A percentile compares a stretch with the other conserved stretches of the same genome.
Conservation (phyloP, 2,113 vertebrate species). For the Odontophorus gujanensis region DNA sequence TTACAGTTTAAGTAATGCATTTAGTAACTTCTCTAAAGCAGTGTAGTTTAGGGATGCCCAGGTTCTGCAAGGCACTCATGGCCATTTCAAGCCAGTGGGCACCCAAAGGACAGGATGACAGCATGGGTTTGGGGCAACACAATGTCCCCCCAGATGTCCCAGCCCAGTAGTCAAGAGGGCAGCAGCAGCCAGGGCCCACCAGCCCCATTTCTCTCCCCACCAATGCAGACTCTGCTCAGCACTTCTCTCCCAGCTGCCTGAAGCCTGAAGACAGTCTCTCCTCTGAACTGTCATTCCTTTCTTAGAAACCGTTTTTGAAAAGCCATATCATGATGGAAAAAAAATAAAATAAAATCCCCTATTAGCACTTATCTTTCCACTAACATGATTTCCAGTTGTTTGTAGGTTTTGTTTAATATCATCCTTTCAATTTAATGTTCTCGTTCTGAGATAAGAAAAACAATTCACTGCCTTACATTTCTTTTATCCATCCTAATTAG, state of each 20-base stretch:
- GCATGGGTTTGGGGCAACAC: not conserved
- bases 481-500: slow-evolving; percentile 59
- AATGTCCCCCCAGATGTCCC: not conserved
- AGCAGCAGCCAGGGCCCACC: not conserved
- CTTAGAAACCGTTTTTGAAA: slow-evolving; percentile 11
- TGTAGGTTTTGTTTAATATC: slow-evolving; percentile 54
- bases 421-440: slow-evolving; percentile 58
- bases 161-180: not conserved
- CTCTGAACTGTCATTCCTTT: not conserved
- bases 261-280: not conserved
- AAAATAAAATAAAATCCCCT: not conserved
- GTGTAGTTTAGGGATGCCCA: not conserved
- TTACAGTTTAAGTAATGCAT: not conserved
- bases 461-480: slow-evolving; percentile 12
- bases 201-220: not conserved
- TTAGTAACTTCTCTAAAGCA: not conserved
- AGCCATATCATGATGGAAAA: slow-evolving; percentile 1
- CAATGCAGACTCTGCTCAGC: not conserved
- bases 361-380: slow-evolving; percentile 38
- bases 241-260: not conserved
- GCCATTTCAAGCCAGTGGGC: not conserved
- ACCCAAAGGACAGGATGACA: not conserved
- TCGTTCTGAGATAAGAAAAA: slow-evolving; percentile 64
- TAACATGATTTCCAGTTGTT: slow-evolving; percentile 41
- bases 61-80: not conserved